A percentile compares a stretch with the other conserved stretches of the same genome.
These are phyloP conservation scores for Nyctereutes procyonoides DNA, from an alignment of 2,113 vertebrate genomes.

Conservation along the genomic window DNA sequence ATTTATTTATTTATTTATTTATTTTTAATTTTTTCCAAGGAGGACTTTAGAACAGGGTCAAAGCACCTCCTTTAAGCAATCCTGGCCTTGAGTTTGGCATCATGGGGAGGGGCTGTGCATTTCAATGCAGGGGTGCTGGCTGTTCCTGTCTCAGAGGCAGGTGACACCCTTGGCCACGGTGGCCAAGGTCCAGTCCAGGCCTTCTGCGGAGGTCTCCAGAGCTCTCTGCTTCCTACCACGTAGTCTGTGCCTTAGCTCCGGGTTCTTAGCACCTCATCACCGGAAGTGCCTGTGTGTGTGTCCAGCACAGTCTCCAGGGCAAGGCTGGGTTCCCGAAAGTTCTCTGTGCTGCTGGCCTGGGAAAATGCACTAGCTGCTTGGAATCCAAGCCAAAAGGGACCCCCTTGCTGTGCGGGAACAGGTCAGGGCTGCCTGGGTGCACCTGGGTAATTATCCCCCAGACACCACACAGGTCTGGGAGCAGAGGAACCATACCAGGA, in stretches of 20 bases:
- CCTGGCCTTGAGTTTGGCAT: not conserved
- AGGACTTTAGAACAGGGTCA: not conserved
- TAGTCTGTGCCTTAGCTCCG: not conserved
- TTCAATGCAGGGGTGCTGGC: accelerated
- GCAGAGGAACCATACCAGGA: not conserved
- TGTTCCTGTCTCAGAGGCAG: too few relatives aligned
- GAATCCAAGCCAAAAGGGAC: not conserved
- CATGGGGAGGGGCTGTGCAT: accelerated
- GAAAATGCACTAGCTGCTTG: not conserved
- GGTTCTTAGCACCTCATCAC: not conserved
- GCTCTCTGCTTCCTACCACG: not conserved
- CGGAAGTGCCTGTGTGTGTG: not conserved
- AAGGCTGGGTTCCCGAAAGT: not conserved
- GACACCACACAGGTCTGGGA: not conserved
- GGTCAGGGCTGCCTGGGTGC: not conserved
- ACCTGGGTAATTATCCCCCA: accelerated
- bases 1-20: too few relatives aligned
- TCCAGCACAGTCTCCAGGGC: not conserved
- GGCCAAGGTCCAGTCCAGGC: too few relatives aligned
- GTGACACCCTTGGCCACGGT: not conserved
- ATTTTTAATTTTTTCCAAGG: too few relatives aligned
- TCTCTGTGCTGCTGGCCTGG: not conserved
- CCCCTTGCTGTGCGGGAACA: accelerated
- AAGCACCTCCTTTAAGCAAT: not conserved
- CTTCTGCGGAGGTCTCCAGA: not conserved